phyloP scores from a whole-genome alignment of 2,888 invertebrate genomes.

The Theretra japonica region DNA sequence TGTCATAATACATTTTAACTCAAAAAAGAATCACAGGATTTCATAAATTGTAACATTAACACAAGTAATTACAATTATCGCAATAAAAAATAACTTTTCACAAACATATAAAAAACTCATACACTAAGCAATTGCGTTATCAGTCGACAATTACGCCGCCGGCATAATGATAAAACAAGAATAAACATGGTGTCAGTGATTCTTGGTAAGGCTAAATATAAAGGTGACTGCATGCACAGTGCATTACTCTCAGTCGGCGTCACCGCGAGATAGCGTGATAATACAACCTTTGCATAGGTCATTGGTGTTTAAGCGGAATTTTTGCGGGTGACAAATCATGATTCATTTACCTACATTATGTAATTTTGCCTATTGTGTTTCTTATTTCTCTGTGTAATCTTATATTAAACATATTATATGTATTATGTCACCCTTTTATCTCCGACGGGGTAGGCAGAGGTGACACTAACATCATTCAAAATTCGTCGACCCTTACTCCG shows the following conservation, averaged over 20 bases:
- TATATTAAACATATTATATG: too few relatives aligned
- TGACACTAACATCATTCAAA: too few relatives aligned
- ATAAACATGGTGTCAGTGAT: slow-evolving; percentile 49
- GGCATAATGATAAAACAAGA: slow-evolving; percentile 41
- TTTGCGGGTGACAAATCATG: slow-evolving; percentile 1
- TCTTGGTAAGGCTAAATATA: slow-evolving; percentile 49
- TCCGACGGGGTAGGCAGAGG: too few relatives aligned
- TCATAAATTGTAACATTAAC: neutral
- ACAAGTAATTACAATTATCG: neutral
- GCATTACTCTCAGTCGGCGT: neutral
- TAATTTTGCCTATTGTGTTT: neutral
- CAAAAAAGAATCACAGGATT: neutral
- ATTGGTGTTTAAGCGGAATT: neutral
- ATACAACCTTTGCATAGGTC: neutral
- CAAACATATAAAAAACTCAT: neutral
- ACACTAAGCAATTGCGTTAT: slow-evolving; percentile 5
- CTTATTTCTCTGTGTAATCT: too few relatives aligned
- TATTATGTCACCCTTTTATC: too few relatives aligned
- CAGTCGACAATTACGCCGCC: slow-evolving; percentile 30
- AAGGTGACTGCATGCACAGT: slow-evolving; percentile 41
- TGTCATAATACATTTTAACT: neutral
- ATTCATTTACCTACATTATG: neutral
- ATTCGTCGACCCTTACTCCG: too few relatives aligned
- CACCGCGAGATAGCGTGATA: slow-evolving; percentile 5
- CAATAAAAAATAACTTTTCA: neutral